Evolutionary conservation across 2,113 vertebrate genomes (phyloP), one percentile per base, ranked within the genome.

Genomic region (Tachuris rubrigastra): DNA sequence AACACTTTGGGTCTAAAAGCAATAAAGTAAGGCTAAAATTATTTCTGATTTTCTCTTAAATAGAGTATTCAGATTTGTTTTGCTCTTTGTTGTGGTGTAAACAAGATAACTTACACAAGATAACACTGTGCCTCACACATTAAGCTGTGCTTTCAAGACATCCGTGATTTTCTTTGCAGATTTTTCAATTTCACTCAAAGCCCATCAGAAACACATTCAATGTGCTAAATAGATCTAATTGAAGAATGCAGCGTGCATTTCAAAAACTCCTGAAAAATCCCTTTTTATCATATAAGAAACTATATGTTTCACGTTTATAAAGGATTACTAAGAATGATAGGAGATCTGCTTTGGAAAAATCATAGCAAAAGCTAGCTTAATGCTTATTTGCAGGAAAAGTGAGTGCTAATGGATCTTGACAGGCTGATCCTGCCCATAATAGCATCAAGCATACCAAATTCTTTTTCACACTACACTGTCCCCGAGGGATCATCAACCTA

Each of bases 331-430:
- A 88, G 81, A 62, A 71, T 78, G 74, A 88, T 95, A 90, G 79
- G 53, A 92, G 86, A 92, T 88, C 53, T 89, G n/a, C 44, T 78
- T 85, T 74, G 41, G 88, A 92, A 92, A 96, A 66, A 83, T 79
- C 33, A 75, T 37, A 60, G 76, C 20, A 78, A 95, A 95, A 97
- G 12, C 28, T 71, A 81, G 55, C 31, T 94, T 89, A 96, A 66
- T 77, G 24, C 87, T 96, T 83, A 89, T 94, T 96, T 95, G 49
- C 89, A 93, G 69, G 79, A 85, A 91, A 94, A 94, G 55, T 68
- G 50, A 83, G 52, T 56, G 37, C 33, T 96, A 97, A 98, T 96
- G 71, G 91, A 85, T 93, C 96, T 92, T 96, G 97, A 95, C 94
- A 96, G 84, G 80, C 91, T 96, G 94, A 97, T 96, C 89, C 83